Percentiles rank a stretch among this genome's conserved stretches.
Conservation (phyloP, 2,888 invertebrate genomes). For the Proisotoma minuta region DNA sequence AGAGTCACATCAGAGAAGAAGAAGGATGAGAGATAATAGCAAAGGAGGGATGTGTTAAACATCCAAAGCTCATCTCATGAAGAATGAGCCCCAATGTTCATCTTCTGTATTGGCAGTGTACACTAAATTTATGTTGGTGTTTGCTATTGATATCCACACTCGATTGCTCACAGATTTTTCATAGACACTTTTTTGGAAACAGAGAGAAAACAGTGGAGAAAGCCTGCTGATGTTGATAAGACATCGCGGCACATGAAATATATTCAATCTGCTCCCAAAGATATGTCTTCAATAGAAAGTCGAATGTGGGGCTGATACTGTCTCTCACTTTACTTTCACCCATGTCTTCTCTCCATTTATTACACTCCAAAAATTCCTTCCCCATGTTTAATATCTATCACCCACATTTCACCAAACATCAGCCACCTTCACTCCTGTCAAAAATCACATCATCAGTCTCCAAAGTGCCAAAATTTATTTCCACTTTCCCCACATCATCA, state of each 20-base stretch:
- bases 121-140: constrained; percentile 48
- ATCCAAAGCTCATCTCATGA: not conserved
- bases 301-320: constrained; percentile 44
- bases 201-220: constrained; percentile 48
- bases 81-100: not conserved
- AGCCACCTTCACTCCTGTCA: constrained; percentile 9
- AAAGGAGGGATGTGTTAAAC: constrained; percentile 8
- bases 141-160: constrained; percentile 48
- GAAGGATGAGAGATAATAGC: constrained; percentile 13
- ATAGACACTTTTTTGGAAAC: constrained; percentile 45
- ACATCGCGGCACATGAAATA: constrained; percentile 48
- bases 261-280: constrained; percentile 47
- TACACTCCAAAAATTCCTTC: constrained; percentile 45
- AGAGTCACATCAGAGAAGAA: too few species aligned
- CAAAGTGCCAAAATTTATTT: constrained; percentile 25
- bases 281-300: constrained; percentile 47
- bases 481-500: constrained; percentile 16
- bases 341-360: constrained; percentile 44
- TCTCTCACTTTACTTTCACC: too few species aligned
- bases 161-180: constrained; percentile 48
- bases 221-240: constrained; percentile 48
- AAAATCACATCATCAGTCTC: constrained; percentile 31
- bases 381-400: constrained; percentile 14
- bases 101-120: constrained; percentile 25
- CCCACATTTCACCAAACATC: not conserved